Percentiles rank a stretch among this genome's conserved stretches.
Evolutionary conservation across 2,888 invertebrate species (phyloP).

Genomic region (Leptogaster cylindrica): DNA sequence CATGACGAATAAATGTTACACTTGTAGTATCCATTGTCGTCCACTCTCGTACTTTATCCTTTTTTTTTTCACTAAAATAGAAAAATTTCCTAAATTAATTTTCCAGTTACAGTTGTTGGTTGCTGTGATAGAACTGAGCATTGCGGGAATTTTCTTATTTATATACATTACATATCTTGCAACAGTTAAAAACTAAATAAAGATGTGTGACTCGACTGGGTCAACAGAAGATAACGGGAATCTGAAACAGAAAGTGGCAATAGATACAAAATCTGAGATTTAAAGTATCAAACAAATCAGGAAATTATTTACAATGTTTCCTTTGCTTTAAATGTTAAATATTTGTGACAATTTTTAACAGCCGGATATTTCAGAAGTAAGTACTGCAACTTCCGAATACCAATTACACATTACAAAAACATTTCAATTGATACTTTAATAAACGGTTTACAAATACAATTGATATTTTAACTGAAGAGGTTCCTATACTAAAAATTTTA

Average conservation of each 20-base stretch:
- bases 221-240: constrained; percentile 17
- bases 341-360: constrained; percentile 11
- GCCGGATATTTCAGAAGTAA: background rate
- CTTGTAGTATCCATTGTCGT: constrained; percentile 55
- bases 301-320: background rate
- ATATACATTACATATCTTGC: constrained; percentile 9
- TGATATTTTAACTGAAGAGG: too few relatives aligned
- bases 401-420: too few relatives aligned
- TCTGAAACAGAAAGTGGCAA: background rate
- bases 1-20: constrained; percentile 68
- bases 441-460: too few relatives aligned
- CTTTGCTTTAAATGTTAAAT: constrained; percentile 10
- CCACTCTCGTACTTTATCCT: too few relatives aligned
- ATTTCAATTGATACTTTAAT: too few relatives aligned
- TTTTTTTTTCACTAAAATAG: too few relatives aligned
- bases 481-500: too few relatives aligned
- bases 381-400: background rate
- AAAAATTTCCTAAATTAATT: background rate
- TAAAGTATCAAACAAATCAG: constrained; percentile 12
- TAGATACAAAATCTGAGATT: background rate
- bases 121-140: background rate
- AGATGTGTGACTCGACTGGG: constrained; percentile 8
- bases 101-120: background rate
- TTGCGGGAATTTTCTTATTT: background rate
- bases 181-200: constrained; percentile 19